phyloP scores from a whole-genome alignment of 2,888 invertebrate genomes.

The Oligia strigilis region DNA sequence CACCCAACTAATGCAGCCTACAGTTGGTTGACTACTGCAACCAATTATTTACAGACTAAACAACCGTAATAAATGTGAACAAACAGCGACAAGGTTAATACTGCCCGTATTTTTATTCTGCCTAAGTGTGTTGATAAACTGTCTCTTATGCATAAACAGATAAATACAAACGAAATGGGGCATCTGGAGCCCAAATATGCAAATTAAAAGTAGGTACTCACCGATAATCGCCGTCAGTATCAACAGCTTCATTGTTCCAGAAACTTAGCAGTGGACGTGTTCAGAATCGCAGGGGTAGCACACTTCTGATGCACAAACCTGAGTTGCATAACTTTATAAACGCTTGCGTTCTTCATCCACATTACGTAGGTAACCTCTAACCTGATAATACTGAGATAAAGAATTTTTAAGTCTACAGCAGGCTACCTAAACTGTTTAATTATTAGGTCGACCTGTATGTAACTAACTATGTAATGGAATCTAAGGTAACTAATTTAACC shows the following conservation, averaged over 20 bases:
- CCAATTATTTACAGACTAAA: neutral
- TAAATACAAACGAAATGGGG: no score
- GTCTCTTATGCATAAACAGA: no score
- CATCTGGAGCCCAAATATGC: neutral
- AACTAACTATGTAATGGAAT: no score
- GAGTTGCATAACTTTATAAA: slow-evolving; percentile 75
- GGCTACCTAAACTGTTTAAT: no score
- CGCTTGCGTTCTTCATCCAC: neutral
- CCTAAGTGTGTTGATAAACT: no score
- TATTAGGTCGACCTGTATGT: no score
- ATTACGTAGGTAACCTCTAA: slow-evolving; percentile 41
- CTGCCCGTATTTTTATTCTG: no score
- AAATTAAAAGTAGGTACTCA: slow-evolving; percentile 68
- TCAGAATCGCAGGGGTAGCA: slow-evolving; percentile 69
- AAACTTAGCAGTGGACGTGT: slow-evolving; percentile 58
- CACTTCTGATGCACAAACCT: slow-evolving; percentile 73
- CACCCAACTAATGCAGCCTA: no score
- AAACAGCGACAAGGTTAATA: neutral
- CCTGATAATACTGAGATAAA: slow-evolving; percentile 18
- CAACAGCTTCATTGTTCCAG: slow-evolving; percentile 78
- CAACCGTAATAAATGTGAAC: neutral
- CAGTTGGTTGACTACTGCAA: no score
- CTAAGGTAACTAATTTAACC: no score
- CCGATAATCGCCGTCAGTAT: slow-evolving; percentile 83
- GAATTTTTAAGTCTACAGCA: neutral